Percentiles rank a stretch among this genome's conserved stretches.
phyloP scores from a whole-genome alignment of 2,888 invertebrate genomes.

The Euspilapteryx auroguttella region DNA sequence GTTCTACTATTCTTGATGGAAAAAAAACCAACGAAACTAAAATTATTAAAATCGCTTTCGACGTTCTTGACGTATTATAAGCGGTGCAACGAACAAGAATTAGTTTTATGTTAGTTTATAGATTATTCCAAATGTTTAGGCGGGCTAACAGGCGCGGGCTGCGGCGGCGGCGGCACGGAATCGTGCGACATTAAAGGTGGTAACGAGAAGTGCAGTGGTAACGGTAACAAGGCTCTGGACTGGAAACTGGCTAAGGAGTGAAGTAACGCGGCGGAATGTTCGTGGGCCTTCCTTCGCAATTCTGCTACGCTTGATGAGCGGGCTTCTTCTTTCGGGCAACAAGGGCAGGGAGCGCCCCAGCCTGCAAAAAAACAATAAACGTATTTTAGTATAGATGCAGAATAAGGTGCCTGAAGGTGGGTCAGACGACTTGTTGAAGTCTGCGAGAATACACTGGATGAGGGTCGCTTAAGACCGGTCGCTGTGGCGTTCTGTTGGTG shows the following conservation, averaged over 20 bases:
- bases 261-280: constrained; percentile 87
- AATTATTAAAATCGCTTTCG: too few species aligned
- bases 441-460: too few species aligned
- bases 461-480: too few species aligned
- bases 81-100: too few species aligned
- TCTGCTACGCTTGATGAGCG: constrained; percentile 89
- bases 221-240: constrained; percentile 57
- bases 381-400: too few species aligned
- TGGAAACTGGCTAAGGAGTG: constrained; percentile 72
- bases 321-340: constrained; percentile 76
- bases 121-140: constrained; percentile 41
- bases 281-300: constrained; percentile 88
- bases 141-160: constrained; percentile 14
- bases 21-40: too few species aligned
- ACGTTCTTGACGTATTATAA: too few species aligned
- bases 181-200: constrained; percentile 24
- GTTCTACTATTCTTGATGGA: too few species aligned
- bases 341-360: constrained; percentile 78
- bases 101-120: too few species aligned
- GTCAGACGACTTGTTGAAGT: too few species aligned
- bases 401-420: too few species aligned
- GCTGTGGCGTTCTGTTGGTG: too few species aligned
- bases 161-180: constrained; percentile 12
- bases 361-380: constrained; percentile 50
- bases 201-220: constrained; percentile 34